Evolutionary conservation across 2,113 vertebrate genomes (phyloP).

Genomic region (Neotoma lepida): DNA sequence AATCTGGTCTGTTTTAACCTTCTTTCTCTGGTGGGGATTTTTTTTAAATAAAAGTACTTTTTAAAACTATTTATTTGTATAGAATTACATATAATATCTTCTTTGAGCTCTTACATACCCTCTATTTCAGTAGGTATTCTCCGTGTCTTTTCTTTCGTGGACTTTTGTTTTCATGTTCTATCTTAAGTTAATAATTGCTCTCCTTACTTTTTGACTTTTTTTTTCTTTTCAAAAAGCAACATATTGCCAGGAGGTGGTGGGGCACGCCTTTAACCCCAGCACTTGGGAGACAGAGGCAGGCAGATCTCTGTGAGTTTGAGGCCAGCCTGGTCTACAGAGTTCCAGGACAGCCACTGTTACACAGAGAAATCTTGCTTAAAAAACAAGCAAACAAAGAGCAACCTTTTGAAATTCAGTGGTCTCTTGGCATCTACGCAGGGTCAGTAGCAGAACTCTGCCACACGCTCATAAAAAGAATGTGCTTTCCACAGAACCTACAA

Average conservation of each 20-base stretch:
- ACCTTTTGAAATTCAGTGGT: background rate
- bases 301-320: too few species aligned
- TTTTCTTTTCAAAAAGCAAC: background rate
- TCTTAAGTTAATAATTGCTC: background rate
- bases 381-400: too few species aligned
- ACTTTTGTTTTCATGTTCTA: background rate
- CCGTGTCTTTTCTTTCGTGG: background rate
- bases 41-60: background rate
- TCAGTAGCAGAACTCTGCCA: background rate
- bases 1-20: background rate
- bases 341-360: too few species aligned
- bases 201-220: background rate
- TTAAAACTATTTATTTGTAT: background rate
- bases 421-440: background rate
- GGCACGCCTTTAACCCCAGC: too few species aligned
- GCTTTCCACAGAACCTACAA: background rate
- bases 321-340: too few species aligned
- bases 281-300: too few species aligned
- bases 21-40: background rate
- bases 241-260: background rate
- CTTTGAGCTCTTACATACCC: background rate
- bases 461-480: accelerated
- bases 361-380: too few species aligned
- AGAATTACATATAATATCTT: background rate
- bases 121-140: background rate